Percentiles rank a stretch among this genome's conserved stretches.
Evolutionary conservation across 2,797 vertebrate genomes (phyloP).

Genomic region (Vespertilio murinus): DNA sequence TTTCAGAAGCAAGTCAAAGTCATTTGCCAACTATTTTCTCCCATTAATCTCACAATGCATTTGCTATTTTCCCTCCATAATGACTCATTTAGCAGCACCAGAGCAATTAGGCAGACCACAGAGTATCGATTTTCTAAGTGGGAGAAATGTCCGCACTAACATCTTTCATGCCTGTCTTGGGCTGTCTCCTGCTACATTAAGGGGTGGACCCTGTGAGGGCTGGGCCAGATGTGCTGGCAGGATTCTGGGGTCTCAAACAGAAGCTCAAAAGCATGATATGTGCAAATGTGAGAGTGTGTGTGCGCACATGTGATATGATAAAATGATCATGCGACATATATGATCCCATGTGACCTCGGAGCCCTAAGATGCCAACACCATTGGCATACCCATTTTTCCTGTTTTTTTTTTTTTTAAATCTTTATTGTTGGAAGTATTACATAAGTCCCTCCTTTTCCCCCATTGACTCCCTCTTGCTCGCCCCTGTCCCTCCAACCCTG

Average conservation of each 20-base stretch:
- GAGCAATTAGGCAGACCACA: conserved; percentile 82
- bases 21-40: conserved; percentile 77
- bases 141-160: conserved; percentile 64
- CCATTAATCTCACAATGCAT: conserved; percentile 67
- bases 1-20: conserved; percentile 74
- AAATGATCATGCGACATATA: neutral
- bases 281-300: neutral
- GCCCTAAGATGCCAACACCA: neutral
- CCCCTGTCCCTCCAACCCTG: no score
- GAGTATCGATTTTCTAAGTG: conserved; percentile 82
- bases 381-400: neutral
- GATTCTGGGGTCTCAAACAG: conserved; percentile 26
- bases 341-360: neutral
- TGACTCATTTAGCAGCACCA: conserved; percentile 83
- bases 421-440: no score
- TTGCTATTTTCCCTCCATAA: conserved; percentile 76
- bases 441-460: no score
- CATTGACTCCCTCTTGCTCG: no score
- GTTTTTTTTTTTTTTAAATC: no score
- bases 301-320: neutral
- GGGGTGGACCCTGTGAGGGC: neutral
- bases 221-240: neutral
- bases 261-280: neutral
- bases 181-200: conserved; percentile 55
- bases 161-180: conserved; percentile 58